Conservation (phyloP, 1,140 invertebrate species). For the Micrasema longulum region DNA sequence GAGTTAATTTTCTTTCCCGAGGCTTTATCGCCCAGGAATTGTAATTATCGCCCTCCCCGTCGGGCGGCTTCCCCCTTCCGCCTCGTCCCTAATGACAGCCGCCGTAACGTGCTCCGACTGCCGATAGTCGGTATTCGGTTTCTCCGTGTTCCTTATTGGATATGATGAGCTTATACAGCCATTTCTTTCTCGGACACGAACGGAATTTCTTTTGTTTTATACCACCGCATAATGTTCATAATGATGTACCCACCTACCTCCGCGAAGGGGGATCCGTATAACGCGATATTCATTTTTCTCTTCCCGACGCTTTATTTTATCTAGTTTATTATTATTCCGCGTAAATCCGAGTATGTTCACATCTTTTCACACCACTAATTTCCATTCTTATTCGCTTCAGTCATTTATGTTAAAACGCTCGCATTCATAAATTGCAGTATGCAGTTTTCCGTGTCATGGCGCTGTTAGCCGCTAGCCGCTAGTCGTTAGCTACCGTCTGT, state of each 20-base stretch:
- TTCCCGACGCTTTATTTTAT: neutral
- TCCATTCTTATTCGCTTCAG: too few species aligned
- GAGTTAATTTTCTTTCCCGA: conserved; percentile 29
- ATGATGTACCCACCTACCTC: neutral
- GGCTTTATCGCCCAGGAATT: conserved; percentile 40
- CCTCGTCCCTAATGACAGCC: neutral
- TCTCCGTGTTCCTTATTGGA: conserved; percentile 24
- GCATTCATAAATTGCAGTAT: too few species aligned
- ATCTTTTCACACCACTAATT: too few species aligned
- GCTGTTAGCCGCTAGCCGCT: too few species aligned
- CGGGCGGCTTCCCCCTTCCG: conserved; percentile 4
- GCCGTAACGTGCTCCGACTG: conserved; percentile 44
- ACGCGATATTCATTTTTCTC: neutral
- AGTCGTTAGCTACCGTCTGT: too few species aligned
- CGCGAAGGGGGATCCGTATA: neutral
- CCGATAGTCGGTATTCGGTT: conserved; percentile 17
- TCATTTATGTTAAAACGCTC: too few species aligned
- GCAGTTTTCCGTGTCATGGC: too few species aligned
- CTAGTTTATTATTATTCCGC: neutral
- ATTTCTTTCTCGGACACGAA: conserved; percentile 13
- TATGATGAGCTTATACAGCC: conserved; percentile 38
- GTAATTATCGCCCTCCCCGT: conserved; percentile 49
- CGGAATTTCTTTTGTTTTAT: conserved; percentile 14
- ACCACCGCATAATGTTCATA: neutral
- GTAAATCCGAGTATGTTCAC: neutral